Evolutionary conservation across 2,113 vertebrate species (phyloP).

Genomic region (Heterotilapia buettikoferi): DNA sequence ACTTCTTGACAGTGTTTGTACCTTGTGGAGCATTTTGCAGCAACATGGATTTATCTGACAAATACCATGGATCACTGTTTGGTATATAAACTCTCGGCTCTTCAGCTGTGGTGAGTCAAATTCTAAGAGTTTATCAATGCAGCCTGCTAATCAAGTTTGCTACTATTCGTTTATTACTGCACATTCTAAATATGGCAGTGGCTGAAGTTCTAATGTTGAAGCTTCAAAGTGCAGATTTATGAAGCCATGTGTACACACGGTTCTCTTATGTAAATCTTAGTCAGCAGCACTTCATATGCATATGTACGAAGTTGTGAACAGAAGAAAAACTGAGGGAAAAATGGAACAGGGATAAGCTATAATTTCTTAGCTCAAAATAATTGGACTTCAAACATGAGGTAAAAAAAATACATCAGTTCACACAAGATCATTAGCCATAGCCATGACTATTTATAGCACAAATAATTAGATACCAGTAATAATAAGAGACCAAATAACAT

Average conservation of each 20-base stretch:
- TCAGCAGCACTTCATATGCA: neutral
- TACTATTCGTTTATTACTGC: neutral
- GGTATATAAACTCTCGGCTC: neutral
- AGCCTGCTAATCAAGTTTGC: neutral
- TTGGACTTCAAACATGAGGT: neutral
- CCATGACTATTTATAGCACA: neutral
- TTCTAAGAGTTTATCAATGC: neutral
- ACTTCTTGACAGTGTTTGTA: neutral
- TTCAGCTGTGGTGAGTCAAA: neutral
- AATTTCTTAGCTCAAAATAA: neutral
- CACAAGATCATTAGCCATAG: neutral
- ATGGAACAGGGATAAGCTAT: neutral
- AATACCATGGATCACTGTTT: fast-evolving
- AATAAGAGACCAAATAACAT: neutral
- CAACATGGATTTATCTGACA: neutral
- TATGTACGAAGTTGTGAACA: neutral
- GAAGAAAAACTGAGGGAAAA: neutral
- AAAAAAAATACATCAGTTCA: neutral
- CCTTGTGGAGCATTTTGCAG: neutral
- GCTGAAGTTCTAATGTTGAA: neutral
- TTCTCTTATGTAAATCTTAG: neutral
- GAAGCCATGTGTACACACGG: neutral
- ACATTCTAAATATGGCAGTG: neutral
- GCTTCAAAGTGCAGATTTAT: neutral
- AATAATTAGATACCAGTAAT: neutral